These are phyloP conservation scores for Phlogophora meticulosa DNA, from an alignment of 2,888 invertebrate species.

Conservation along the genomic window DNA sequence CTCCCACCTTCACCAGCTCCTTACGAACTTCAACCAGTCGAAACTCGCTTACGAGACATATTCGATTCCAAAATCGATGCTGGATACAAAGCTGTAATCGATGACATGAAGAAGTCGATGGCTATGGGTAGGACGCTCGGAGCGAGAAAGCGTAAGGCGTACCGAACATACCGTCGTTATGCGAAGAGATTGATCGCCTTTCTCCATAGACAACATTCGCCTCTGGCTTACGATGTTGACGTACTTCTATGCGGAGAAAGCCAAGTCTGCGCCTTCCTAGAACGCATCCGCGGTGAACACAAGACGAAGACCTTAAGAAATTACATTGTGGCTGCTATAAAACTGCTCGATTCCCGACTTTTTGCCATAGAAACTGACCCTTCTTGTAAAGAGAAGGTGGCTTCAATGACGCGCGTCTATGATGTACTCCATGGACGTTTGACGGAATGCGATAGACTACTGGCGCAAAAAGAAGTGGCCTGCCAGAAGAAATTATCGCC, in stretches of 20 bases:
- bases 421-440: slow-evolving; percentile 86
- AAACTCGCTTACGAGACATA: slow-evolving; percentile 86
- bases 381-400: slow-evolving; percentile 88
- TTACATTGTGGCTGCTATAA: slow-evolving; percentile 89
- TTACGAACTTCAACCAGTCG: slow-evolving; percentile 86
- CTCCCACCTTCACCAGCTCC: slow-evolving; percentile 87
- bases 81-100: slow-evolving; percentile 90
- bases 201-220: slow-evolving; percentile 88
- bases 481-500: slow-evolving; percentile 72
- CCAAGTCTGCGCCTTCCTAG: slow-evolving; percentile 87
- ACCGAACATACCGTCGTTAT: slow-evolving; percentile 88
- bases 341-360: slow-evolving; percentile 86
- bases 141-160: slow-evolving; percentile 86
- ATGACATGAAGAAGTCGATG: slow-evolving; percentile 91
- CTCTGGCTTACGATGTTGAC: slow-evolving; percentile 88
- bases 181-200: slow-evolving; percentile 88
- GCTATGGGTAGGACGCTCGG: slow-evolving; percentile 88
- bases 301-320: slow-evolving; percentile 89
- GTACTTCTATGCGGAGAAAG: slow-evolving; percentile 87
- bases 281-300: slow-evolving; percentile 86
- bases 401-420: slow-evolving; percentile 88
- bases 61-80: slow-evolving; percentile 89
- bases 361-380: slow-evolving; percentile 90
- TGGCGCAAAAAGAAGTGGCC: slow-evolving; percentile 81
- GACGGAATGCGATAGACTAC: slow-evolving; percentile 85